Evolutionary conservation across 2,113 vertebrate genomes (phyloP).

Genomic region (Polypterus senegalus): DNA sequence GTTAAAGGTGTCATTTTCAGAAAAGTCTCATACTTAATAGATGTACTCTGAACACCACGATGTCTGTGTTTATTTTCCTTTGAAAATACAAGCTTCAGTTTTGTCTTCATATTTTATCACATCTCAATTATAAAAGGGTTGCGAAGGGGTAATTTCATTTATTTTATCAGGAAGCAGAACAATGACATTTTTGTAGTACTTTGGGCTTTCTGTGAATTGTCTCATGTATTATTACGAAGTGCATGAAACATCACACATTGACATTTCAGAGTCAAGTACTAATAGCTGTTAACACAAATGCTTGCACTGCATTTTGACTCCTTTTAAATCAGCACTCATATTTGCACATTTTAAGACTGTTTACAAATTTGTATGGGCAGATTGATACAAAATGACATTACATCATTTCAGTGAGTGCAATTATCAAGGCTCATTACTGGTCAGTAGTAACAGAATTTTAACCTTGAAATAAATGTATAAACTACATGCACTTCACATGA

Average conservation of each 20-base stretch:
- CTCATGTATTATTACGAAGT: background rate
- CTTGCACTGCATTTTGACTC: background rate
- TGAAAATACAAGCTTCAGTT: no score
- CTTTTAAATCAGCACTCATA: background rate
- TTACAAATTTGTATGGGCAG: background rate
- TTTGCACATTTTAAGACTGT: conserved; percentile 9
- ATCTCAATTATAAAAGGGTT: no score
- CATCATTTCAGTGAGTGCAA: conserved; percentile 24
- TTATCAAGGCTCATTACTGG: conserved; percentile 33
- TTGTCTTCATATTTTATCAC: no score
- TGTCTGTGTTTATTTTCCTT: no score
- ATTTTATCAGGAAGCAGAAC: no score
- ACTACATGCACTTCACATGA: conserved; percentile 30
- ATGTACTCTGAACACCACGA: no score
- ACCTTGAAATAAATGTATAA: conserved; percentile 37
- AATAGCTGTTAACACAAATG: background rate
- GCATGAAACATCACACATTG: background rate
- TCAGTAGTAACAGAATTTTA: conserved; percentile 30
- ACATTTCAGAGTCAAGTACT: background rate
- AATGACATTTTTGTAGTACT: no score
- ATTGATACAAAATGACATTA: conserved; percentile 38
- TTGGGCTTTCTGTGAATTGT: no score
- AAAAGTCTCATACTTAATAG: no score
- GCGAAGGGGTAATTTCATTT: no score
- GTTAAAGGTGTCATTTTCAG: no score